Evolutionary conservation across 2,797 vertebrate species (phyloP).

Genomic region (Megalops cyprinoides): DNA sequence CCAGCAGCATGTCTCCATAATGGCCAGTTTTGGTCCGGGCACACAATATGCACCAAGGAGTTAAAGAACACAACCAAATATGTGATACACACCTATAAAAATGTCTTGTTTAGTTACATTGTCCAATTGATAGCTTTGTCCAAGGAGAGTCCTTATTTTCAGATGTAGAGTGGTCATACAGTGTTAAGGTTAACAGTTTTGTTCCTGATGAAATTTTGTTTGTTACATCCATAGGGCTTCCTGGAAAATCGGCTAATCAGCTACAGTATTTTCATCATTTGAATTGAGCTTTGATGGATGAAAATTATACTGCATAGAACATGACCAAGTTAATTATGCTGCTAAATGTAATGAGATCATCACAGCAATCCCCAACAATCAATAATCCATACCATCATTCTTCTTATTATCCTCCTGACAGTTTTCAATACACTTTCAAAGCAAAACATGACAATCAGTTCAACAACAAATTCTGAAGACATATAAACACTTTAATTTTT

Average conservation of each 20-base stretch:
- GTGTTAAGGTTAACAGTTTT: too few relatives aligned
- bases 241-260: too few relatives aligned
- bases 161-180: too few relatives aligned
- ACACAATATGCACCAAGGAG: background rate
- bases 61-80: background rate
- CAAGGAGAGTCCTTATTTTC: too few relatives aligned
- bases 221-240: too few relatives aligned
- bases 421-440: background rate
- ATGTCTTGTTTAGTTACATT: background rate
- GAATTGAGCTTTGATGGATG: background rate
- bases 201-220: too few relatives aligned
- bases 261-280: background rate
- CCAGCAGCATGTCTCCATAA: background rate
- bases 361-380: background rate
- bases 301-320: background rate
- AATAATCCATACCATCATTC: background rate
- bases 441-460: background rate
- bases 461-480: too few relatives aligned
- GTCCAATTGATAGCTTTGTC: background rate
- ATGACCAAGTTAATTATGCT: background rate
- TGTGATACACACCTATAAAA: background rate
- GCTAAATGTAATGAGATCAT: background rate
- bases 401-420: background rate
- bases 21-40: background rate
- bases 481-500: background rate